Evolutionary conservation across 2,113 vertebrate species (phyloP), one percentile per base, ranked within the genome.

Genomic region (Dasyprocta punctata): DNA sequence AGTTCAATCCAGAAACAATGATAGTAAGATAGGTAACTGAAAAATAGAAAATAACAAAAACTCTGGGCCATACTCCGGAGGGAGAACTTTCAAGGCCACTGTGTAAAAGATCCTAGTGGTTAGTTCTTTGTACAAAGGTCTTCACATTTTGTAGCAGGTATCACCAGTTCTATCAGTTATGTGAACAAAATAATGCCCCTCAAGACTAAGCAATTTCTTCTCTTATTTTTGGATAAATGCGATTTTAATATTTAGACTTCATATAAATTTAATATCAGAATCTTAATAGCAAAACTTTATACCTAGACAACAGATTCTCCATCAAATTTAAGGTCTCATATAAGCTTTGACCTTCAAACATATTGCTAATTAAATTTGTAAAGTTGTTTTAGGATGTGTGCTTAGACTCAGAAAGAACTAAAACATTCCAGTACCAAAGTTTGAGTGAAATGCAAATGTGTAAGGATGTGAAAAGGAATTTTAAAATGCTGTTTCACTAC

Each of bases 361-460:
- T 75, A 49, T 44, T 56, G n/a, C 65, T 93, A 93, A 89, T 16
- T 83, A 89, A 54, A 89, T 80, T 86, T 58, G 54, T 41, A 88
- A 83, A 93, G 63, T 11, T 61, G 10, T 28, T 92, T 85, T 93
- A 52, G 36, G 41, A 61, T 75, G 11, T 78, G 82, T 80, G 61
- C 49, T 80, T 95, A n/a, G 19, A 20, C 20, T 92, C 58, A 90
- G 36, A 8, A 89, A 89, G 12, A 86, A 77, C 58, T 63, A 82
- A 77, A 95, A 44, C 33, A 84, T 71, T n/a, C 93, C 24, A 87
- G 69, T 77, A 38, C 60, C 44, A 92, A 83, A 58, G 24, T 92
- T 30, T 63, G 75, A 97, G 38, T 82, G 22, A 93, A 89, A 94
- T 80, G 16, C 38, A 97, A 96, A 95, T 82, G n/a, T 81, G 75